Conservation (phyloP, 2,888 invertebrate species). For the Melieria omissa region DNA sequence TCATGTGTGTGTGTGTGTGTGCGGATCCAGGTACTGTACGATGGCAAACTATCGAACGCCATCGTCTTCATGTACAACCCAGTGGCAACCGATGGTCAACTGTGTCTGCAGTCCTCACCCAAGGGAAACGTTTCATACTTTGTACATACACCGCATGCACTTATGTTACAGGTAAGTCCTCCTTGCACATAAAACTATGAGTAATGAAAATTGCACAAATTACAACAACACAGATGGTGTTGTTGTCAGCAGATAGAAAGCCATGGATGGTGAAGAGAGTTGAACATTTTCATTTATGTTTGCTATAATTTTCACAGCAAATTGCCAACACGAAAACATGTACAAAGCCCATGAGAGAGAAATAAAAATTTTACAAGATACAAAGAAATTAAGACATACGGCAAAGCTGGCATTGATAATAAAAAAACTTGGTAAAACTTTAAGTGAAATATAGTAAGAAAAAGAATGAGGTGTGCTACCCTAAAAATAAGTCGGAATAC, state of each 20-base stretch:
- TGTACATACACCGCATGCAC: conserved; percentile 98
- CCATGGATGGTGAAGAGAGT: too few relatives aligned
- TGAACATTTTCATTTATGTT: too few relatives aligned
- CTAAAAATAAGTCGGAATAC: too few relatives aligned
- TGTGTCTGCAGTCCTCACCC: conserved; percentile 97
- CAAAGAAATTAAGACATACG: too few relatives aligned
- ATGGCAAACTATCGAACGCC: conserved; percentile 95
- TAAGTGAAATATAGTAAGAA: too few relatives aligned
- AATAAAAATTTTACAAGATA: too few relatives aligned
- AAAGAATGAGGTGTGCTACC: too few relatives aligned
- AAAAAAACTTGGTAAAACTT: too few relatives aligned
- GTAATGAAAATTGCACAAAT: background rate
- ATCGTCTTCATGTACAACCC: conserved; percentile 99
- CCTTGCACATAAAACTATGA: background rate
- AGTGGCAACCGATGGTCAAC: conserved; percentile 98
- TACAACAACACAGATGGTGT: background rate
- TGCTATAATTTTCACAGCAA: too few relatives aligned
- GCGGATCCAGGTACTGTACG: conserved; percentile 91
- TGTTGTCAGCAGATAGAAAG: background rate
- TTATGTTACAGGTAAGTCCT: conserved; percentile 91
- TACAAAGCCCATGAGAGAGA: too few relatives aligned
- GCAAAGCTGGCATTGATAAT: too few relatives aligned
- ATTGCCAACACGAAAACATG: too few relatives aligned
- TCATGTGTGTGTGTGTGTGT: background rate
- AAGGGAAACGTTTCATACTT: conserved; percentile 98